Evolutionary conservation across 2,888 invertebrate genomes (phyloP).

Genomic region (Tetragonula carbonaria): DNA sequence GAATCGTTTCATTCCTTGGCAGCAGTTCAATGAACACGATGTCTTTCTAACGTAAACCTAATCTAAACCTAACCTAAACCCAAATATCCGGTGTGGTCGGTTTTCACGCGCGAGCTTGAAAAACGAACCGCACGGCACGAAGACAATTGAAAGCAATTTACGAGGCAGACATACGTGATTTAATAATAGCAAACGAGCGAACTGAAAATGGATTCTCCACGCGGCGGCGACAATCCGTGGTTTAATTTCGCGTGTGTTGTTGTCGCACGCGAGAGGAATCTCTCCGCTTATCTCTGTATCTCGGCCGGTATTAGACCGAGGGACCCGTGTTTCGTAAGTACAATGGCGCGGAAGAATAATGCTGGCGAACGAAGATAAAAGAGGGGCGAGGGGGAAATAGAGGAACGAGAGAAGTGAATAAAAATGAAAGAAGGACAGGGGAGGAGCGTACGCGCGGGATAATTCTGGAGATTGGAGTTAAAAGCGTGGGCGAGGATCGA

Average conservation of each 20-base stretch:
- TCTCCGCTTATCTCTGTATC: conserved; percentile 45
- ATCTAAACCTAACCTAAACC: no score
- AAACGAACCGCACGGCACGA: conserved; percentile 8
- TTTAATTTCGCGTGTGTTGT: conserved; percentile 35
- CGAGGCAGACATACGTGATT: conserved; percentile 17
- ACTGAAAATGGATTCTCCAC: conserved; percentile 5
- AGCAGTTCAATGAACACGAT: no score
- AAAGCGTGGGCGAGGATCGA: conserved; percentile 69
- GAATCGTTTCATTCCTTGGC: no score
- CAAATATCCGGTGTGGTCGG: background rate
- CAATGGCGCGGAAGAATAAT: conserved; percentile 41
- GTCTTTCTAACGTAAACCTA: no score
- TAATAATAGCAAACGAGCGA: conserved; percentile 35
- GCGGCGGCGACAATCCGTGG: conserved; percentile 31
- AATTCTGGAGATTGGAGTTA: conserved; percentile 67
- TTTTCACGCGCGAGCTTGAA: background rate
- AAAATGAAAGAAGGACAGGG: conserved; percentile 33
- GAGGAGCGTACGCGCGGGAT: conserved; percentile 57
- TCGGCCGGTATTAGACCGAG: conserved; percentile 6
- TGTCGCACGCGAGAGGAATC: conserved; percentile 18
- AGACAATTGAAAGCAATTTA: conserved; percentile 31
- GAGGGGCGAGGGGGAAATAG: background rate
- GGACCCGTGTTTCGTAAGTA: conserved; percentile 1
- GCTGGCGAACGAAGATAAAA: conserved; percentile 50
- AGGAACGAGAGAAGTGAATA: background rate